A percentile compares a stretch with the other conserved stretches of the same genome.
Evolutionary conservation across 2,113 vertebrate species (phyloP).

Genomic region (Nesogale talazaci): DNA sequence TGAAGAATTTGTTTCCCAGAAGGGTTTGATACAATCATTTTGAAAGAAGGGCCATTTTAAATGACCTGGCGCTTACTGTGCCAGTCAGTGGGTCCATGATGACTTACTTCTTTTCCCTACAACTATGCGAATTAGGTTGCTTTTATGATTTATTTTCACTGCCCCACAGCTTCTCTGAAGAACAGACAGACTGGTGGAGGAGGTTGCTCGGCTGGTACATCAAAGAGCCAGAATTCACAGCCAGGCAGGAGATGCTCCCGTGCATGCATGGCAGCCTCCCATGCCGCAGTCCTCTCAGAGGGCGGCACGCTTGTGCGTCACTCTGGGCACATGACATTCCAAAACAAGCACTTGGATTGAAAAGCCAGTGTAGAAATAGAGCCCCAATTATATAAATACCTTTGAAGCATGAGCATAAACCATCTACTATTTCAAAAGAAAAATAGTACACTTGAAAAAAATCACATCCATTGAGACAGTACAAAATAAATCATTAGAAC

Average conservation of each 20-base stretch:
- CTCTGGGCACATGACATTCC: constrained; percentile 68
- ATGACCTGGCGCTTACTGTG: background rate
- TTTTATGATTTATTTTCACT: background rate
- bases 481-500: constrained; percentile 74
- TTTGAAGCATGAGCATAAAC: constrained; percentile 76
- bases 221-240: constrained; percentile 13
- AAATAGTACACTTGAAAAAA: constrained; percentile 75
- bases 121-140: background rate
- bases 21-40: background rate
- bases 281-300: background rate
- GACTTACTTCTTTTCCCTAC: background rate
- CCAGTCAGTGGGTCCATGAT: background rate
- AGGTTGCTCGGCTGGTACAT: background rate
- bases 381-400: constrained; percentile 80
- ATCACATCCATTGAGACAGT: background rate
- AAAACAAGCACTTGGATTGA: constrained; percentile 69
- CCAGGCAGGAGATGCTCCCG: background rate
- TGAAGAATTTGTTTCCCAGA: background rate
- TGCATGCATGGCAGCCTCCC: accelerated
- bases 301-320: background rate
- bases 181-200: background rate
- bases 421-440: constrained; percentile 82
- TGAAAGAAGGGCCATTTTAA: background rate
- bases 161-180: background rate
- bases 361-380: constrained; percentile 75